Percentiles rank a stretch among this genome's conserved stretches.
These are phyloP conservation scores for Lepus townsendii DNA, from an alignment of 2,797 vertebrate species.

Conservation along the genomic window DNA sequence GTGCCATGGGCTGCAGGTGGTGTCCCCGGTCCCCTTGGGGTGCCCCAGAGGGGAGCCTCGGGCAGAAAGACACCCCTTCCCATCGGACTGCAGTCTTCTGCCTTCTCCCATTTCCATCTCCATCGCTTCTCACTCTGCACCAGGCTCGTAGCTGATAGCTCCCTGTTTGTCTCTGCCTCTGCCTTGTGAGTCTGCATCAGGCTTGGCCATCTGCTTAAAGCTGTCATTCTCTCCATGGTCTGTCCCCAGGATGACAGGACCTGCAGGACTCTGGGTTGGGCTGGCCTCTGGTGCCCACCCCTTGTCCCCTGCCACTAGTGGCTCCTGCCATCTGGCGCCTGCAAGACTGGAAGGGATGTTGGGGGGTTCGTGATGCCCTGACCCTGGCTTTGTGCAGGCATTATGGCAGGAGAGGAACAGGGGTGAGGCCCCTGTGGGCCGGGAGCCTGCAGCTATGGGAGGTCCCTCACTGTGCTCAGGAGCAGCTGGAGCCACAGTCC, in stretches of 20 bases:
- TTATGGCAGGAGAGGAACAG: not conserved
- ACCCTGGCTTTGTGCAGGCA: not conserved
- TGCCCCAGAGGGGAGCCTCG: not conserved
- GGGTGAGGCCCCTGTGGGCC: not conserved
- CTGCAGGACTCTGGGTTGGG: not conserved
- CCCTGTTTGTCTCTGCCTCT: slow-evolving; percentile 26
- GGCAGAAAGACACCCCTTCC: slow-evolving; percentile 65
- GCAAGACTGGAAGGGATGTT: slow-evolving; percentile 33
- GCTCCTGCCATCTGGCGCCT: not conserved
- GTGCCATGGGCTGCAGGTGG: not conserved
- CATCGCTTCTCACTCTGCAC: slow-evolving; percentile 60
- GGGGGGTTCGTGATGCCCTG: not conserved
- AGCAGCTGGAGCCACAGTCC: not conserved
- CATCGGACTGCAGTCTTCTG: slow-evolving; percentile 2
- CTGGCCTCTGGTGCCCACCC: not conserved
- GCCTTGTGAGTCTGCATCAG: slow-evolving; percentile 54
- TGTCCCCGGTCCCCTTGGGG: not conserved
- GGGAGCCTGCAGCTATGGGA: not conserved
- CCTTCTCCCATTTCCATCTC: slow-evolving; percentile 49
- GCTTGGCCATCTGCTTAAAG: slow-evolving; percentile 73
- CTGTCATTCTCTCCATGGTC: slow-evolving; percentile 55
- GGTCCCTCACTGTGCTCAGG: not conserved
- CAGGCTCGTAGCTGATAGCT: not conserved
- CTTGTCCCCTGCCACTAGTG: not conserved
- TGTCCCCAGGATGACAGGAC: not conserved